Conservation (phyloP, 2,113 vertebrate genomes). For the Silurus asotus region DNA sequence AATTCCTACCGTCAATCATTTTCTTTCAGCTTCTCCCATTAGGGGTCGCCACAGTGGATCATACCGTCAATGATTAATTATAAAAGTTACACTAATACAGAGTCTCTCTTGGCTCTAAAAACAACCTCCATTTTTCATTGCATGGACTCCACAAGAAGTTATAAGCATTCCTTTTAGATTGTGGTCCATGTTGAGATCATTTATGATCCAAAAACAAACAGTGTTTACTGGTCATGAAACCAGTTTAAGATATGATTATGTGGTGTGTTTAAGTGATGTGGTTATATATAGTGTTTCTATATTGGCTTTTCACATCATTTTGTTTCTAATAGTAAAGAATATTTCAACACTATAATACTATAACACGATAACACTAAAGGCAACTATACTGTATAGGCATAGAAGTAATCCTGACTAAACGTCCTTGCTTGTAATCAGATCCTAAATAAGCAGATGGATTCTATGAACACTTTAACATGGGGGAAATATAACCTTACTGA, state of each 20-base stretch:
- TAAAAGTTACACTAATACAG: not conserved
- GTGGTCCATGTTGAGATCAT: not conserved
- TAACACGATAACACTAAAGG: too few relatives aligned
- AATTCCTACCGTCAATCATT: too few relatives aligned
- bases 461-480: not conserved
- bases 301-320: not conserved
- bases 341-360: not conserved
- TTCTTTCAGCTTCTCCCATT: too few relatives aligned
- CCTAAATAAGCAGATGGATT: conserved; percentile 2
- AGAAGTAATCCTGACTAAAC: not conserved
- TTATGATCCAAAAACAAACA: not conserved
- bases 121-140: not conserved
- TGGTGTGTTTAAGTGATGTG: too few relatives aligned
- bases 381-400: too few relatives aligned
- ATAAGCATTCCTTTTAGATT: not conserved
- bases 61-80: not conserved
- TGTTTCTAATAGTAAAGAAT: not conserved
- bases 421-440: not conserved
- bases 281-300: not conserved
- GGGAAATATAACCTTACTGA: not conserved
- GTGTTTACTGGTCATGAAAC: not conserved
- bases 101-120: not conserved
- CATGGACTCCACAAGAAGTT: not conserved
- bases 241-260: not conserved
- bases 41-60: too few relatives aligned